A percentile compares a stretch with the other conserved stretches of the same genome.
phyloP scores from a whole-genome alignment of 23 tunicate species.

The Styela clava region DNA sequence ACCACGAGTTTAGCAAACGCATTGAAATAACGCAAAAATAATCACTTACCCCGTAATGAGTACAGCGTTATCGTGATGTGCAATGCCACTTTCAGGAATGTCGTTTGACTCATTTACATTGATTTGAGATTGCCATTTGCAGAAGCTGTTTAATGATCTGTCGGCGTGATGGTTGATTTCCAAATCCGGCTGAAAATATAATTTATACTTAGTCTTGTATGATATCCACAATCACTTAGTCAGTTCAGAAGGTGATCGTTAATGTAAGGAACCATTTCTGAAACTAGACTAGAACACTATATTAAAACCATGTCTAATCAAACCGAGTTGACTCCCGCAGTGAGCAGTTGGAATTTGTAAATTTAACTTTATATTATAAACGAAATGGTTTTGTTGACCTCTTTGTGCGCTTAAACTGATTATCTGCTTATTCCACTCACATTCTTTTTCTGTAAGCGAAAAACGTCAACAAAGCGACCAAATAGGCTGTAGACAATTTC shows the following conservation, averaged over 20 bases:
- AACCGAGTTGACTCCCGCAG: too few relatives aligned
- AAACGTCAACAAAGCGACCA: neutral
- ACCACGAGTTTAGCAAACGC: too few relatives aligned
- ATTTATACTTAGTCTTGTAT: too few relatives aligned
- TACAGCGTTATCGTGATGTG: slow-evolving; percentile 98
- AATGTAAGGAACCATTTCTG: too few relatives aligned
- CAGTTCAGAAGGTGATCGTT: too few relatives aligned
- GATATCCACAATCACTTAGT: too few relatives aligned
- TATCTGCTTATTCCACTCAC: neutral
- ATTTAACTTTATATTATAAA: too few relatives aligned
- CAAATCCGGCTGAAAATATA: slow-evolving; percentile 55
- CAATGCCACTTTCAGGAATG: slow-evolving; percentile 61
- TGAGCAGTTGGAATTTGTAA: too few relatives aligned
- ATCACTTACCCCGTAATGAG: slow-evolving; percentile 93
- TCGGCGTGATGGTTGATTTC: slow-evolving; percentile 78
- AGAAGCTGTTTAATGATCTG: slow-evolving; percentile 75
- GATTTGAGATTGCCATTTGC: slow-evolving; percentile 85
- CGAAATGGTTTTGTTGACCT: neutral
- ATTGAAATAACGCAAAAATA: too few relatives aligned
- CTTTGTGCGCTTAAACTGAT: neutral
- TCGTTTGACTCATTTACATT: slow-evolving; percentile 61
- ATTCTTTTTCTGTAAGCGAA: neutral
- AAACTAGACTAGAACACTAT: too few relatives aligned
- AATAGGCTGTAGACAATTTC: neutral
- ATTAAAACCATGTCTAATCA: too few relatives aligned